A percentile compares a stretch with the other conserved stretches of the same genome.
phyloP scores from a whole-genome alignment of 2,888 invertebrate genomes.

The Thymelicus lineola region DNA sequence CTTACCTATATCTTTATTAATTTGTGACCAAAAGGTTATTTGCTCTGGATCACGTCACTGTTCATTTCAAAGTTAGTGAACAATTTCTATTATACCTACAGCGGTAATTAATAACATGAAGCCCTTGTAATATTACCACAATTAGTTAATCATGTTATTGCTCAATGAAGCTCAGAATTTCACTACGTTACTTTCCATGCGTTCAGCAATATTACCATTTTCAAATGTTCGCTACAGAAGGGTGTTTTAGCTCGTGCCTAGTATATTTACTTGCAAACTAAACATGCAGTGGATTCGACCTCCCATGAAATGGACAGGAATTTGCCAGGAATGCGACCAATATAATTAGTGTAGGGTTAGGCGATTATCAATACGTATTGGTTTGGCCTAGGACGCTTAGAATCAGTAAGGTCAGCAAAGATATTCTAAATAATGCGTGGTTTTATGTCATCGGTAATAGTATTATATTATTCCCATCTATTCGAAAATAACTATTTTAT shows the following conservation, averaged over 20 bases:
- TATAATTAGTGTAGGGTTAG: constrained; percentile 49
- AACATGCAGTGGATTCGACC: constrained; percentile 40
- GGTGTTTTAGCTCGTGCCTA: constrained; percentile 16
- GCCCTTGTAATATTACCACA: constrained; percentile 43
- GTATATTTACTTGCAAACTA: neutral
- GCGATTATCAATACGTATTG: constrained; percentile 61
- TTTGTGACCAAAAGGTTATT: no score
- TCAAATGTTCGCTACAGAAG: constrained; percentile 34
- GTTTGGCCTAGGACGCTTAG: constrained; percentile 56
- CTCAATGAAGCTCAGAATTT: constrained; percentile 44
- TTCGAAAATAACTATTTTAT: no score
- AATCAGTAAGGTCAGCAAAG: constrained; percentile 50
- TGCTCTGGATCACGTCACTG: neutral
- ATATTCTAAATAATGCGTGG: constrained; percentile 10
- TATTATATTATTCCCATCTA: no score
- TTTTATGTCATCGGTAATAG: constrained; percentile 7
- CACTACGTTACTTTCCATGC: constrained; percentile 37
- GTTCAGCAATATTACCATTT: constrained; percentile 19
- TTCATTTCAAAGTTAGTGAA: constrained; percentile 1
- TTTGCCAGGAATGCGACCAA: constrained; percentile 25
- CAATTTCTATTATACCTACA: constrained; percentile 10
- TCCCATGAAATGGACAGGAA: constrained; percentile 21
- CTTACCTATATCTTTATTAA: no score
- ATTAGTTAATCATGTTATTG: constrained; percentile 46
- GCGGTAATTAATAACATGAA: constrained; percentile 44